Evolutionary conservation across 2,113 vertebrate species (phyloP).

Genomic region (Pollimyrus isidori): DNA sequence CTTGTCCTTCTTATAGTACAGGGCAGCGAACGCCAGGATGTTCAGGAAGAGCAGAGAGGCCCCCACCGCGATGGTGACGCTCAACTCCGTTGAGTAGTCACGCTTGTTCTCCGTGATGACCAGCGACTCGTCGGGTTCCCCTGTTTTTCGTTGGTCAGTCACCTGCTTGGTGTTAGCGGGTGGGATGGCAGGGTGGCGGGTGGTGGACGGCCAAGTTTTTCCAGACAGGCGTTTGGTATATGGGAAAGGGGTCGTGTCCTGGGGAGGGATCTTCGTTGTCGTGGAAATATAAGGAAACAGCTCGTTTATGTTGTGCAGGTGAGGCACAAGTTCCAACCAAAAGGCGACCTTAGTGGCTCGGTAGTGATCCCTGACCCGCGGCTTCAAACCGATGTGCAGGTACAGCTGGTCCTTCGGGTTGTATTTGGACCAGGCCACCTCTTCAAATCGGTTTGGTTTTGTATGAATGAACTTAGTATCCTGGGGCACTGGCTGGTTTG

Average conservation of each 20-base stretch:
- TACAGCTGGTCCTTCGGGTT: conserved; percentile 93
- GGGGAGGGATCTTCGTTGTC: conserved; percentile 86
- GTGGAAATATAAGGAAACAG: conserved; percentile 88
- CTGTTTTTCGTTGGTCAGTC: conserved; percentile 59
- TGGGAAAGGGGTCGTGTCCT: conserved; percentile 84
- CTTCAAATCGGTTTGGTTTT: conserved; percentile 94
- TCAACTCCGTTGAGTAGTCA: conserved; percentile 89
- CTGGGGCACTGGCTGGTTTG: conserved; percentile 92
- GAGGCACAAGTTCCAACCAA: conserved; percentile 91
- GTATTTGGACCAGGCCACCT: conserved; percentile 95
- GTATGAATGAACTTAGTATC: conserved; percentile 98
- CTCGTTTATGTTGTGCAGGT: conserved; percentile 86
- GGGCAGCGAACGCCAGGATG: conserved; percentile 86
- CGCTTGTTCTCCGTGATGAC: conserved; percentile 74
- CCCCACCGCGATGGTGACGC: conserved; percentile 93
- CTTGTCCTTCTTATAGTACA: conserved; percentile 97
- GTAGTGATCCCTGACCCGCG: conserved; percentile 87
- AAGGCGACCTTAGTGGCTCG: conserved; percentile 95
- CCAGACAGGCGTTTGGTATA: conserved; percentile 81
- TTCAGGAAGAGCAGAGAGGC: conserved; percentile 89
- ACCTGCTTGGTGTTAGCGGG: conserved; percentile 44
- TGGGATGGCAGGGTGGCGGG: conserved; percentile 71
- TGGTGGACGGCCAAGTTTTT: conserved; percentile 71
- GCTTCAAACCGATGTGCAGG: conserved; percentile 90
- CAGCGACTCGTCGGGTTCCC: conserved; percentile 55